phyloP scores from a whole-genome alignment of 2,888 invertebrate species.

The Yponomeuta evonymella region DNA sequence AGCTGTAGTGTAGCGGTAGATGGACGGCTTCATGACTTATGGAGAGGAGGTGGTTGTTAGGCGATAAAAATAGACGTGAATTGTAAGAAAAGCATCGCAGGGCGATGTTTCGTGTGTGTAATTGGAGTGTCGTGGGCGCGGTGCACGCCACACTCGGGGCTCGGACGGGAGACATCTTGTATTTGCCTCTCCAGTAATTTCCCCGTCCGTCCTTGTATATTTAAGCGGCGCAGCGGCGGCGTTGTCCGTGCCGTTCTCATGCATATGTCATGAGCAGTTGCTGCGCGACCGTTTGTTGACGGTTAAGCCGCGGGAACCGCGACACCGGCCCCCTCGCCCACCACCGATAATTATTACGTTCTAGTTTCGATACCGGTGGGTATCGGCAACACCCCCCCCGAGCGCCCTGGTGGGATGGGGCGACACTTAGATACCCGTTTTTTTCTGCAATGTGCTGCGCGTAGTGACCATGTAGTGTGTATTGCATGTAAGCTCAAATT shows the following conservation, averaged over 20 bases:
- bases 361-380: conserved; percentile 62
- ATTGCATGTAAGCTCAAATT: conserved; percentile 64
- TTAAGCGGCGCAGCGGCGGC: conserved; percentile 47
- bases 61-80: conserved; percentile 54
- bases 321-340: conserved; percentile 49
- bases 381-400: conserved; percentile 54
- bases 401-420: conserved; percentile 56
- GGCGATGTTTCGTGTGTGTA: conserved; percentile 60
- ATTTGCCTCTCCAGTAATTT: conserved; percentile 69
- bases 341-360: conserved; percentile 68
- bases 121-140: conserved; percentile 55
- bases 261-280: conserved; percentile 76
- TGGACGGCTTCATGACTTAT: conserved; percentile 54
- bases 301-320: conserved; percentile 64
- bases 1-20: conserved; percentile 3
- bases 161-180: conserved; percentile 37
- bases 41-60: conserved; percentile 44
- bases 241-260: conserved; percentile 63
- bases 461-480: conserved; percentile 45
- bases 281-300: conserved; percentile 73
- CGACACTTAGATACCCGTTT: conserved; percentile 60
- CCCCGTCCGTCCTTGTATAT: conserved; percentile 69
- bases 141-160: conserved; percentile 43
- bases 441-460: conserved; percentile 42
- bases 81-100: conserved; percentile 48